Evolutionary conservation across 2,113 vertebrate genomes (phyloP).

Genomic region (Rhodinocichla rosea): DNA sequence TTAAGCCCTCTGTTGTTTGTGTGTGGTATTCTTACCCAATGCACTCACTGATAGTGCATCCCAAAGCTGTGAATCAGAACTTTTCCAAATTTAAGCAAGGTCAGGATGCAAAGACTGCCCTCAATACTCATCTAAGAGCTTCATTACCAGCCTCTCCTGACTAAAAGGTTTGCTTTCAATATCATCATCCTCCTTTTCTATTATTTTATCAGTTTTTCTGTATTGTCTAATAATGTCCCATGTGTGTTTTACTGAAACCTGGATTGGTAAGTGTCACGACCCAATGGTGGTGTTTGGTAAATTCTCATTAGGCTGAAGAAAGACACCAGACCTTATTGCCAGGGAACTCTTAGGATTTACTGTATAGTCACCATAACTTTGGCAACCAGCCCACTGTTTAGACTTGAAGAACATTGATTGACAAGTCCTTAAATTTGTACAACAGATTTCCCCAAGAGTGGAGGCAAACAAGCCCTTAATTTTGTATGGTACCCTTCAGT

Average conservation of each 20-base stretch:
- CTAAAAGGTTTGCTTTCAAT: neutral
- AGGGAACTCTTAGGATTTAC: neutral
- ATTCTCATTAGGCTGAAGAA: neutral
- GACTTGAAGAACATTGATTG: neutral
- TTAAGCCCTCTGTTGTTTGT: neutral
- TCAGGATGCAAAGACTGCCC: neutral
- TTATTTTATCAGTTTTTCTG: neutral
- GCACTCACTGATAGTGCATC: neutral
- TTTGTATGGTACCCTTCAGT: neutral
- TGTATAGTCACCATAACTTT: neutral
- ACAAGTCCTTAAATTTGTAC: neutral
- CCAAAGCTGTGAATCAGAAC: neutral
- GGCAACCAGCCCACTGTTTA: neutral
- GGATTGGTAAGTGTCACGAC: rapidly evolving
- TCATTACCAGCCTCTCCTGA: neutral
- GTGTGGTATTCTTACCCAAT: neutral
- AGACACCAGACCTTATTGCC: neutral
- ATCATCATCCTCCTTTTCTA: neutral
- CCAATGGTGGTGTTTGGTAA: neutral
- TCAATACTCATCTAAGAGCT: neutral
- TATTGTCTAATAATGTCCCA: neutral
- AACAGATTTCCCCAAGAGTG: neutral
- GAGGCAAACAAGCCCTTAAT: neutral
- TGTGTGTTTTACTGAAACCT: neutral
- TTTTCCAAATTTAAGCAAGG: neutral